Conservation (phyloP, 2,113 vertebrate species). For the Mohoua ochrocephala region DNA sequence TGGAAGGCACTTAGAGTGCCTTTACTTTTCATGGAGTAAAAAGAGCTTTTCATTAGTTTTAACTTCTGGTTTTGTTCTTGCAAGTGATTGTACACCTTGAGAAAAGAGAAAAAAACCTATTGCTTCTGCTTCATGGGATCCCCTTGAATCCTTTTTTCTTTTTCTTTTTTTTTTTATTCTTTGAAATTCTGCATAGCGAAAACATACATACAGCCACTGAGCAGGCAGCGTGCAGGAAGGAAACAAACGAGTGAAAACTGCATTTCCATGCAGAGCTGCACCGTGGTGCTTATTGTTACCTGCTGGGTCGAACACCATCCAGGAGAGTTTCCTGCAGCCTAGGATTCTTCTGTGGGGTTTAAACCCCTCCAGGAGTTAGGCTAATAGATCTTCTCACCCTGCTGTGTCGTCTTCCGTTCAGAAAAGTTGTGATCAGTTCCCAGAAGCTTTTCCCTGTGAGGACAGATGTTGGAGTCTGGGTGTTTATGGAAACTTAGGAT, state of each 20-base stretch:
- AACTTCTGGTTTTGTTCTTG: neutral
- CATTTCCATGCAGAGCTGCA: neutral
- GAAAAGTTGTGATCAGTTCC: neutral
- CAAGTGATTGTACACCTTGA: neutral
- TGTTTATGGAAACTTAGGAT: neutral
- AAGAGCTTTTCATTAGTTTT: neutral
- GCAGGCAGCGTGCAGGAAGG: neutral
- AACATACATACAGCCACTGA: neutral
- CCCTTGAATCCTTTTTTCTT: neutral
- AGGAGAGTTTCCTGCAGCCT: neutral
- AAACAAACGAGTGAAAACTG: neutral
- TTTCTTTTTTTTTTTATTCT: neutral
- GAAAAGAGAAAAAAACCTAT: neutral
- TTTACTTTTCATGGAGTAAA: neutral
- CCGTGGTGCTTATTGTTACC: neutral
- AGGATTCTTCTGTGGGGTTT: neutral
- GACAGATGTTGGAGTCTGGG: neutral
- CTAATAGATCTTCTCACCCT: neutral
- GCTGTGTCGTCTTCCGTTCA: neutral
- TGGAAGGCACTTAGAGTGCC: neutral
- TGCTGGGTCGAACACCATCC: neutral
- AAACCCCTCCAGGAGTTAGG: neutral
- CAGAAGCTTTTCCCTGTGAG: neutral
- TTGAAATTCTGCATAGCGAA: neutral
- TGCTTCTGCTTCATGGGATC: neutral